Conservation (phyloP, 2,797 vertebrate species). For the Muraenolepis orangiensis region DNA sequence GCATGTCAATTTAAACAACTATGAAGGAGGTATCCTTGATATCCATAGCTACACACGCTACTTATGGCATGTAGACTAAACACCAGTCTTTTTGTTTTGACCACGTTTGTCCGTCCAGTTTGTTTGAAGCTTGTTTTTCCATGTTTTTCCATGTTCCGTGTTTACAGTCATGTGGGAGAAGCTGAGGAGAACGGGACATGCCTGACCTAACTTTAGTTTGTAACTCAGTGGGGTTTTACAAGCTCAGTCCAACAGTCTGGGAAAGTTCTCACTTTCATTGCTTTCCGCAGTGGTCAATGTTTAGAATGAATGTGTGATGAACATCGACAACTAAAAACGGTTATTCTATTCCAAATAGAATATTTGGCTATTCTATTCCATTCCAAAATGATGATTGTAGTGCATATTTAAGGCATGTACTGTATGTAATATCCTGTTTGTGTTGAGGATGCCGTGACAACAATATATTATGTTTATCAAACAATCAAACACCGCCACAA, state of each 20-base stretch:
- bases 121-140: constrained; percentile 1
- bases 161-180: background rate
- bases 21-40: background rate
- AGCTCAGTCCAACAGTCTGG: background rate
- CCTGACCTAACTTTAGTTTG: background rate
- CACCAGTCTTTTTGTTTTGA: background rate
- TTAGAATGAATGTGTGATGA: background rate
- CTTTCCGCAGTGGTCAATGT: background rate
- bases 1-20: background rate
- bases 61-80: background rate
- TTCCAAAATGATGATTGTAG: background rate
- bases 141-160: background rate
- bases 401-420: background rate
- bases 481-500: background rate
- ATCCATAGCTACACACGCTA: background rate
- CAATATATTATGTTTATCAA: background rate
- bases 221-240: background rate
- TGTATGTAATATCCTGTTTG: background rate
- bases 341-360: background rate
- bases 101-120: background rate
- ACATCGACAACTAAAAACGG: background rate
- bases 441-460: background rate
- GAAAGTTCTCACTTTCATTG: background rate
- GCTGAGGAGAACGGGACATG: background rate
- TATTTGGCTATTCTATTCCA: too few relatives aligned